A percentile compares a stretch with the other conserved stretches of the same genome.
Evolutionary conservation across 2,797 vertebrate species (phyloP).

Genomic region (Phoebastria nigripes): DNA sequence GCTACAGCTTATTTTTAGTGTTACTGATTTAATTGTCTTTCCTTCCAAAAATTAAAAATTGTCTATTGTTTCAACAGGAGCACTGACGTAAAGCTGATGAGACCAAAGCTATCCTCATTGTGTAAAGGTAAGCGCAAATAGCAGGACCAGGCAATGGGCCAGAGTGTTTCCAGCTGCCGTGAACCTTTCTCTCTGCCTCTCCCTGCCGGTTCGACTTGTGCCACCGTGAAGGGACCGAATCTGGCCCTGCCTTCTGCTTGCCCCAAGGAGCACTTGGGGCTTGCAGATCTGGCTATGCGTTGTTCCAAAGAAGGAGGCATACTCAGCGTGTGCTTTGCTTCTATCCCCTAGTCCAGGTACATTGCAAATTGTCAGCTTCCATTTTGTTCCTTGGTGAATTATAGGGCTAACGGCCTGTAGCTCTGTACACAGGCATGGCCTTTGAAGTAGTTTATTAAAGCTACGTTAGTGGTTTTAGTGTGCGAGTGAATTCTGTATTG

Average conservation of each 20-base stretch:
- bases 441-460: rapidly evolving
- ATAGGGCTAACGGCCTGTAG: rapidly evolving
- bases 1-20: neutral
- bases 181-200: too few species aligned
- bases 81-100: rapidly evolving
- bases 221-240: rapidly evolving
- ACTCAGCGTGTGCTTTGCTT: rapidly evolving
- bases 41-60: neutral
- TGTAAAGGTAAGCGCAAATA: rapidly evolving
- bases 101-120: rapidly evolving
- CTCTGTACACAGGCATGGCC: rapidly evolving
- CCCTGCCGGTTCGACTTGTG: rapidly evolving
- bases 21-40: too few species aligned
- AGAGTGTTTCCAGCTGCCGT: rapidly evolving
- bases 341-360: neutral
- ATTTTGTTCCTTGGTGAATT: rapidly evolving
- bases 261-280: rapidly evolving
- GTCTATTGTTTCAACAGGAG: neutral
- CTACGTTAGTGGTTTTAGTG: neutral
- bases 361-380: rapidly evolving
- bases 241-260: rapidly evolving
- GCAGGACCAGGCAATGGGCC: rapidly evolving
- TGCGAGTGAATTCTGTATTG: neutral
- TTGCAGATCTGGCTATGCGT: rapidly evolving
- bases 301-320: rapidly evolving